Base-by-base conservation (phyloP, 1,140 invertebrate species). In the Galleria mellonella region DNA sequence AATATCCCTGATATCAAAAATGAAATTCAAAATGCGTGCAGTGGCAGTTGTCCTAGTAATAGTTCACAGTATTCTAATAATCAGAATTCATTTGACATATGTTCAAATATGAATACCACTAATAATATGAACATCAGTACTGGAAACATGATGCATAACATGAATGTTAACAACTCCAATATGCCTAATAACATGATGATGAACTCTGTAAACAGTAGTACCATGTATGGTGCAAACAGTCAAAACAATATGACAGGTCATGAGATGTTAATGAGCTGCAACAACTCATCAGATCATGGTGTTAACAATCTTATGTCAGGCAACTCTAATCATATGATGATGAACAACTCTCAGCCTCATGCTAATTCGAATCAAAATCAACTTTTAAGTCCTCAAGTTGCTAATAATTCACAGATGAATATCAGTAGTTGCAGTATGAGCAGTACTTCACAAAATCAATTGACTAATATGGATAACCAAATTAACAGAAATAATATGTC, bases 1-100 rank as follows among this genome's bases (percentile, higher is more conserved):
- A 85, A 78, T 40, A 85, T 83, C 52, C 77, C 79, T 6, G 82
- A 85, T 40, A 85, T 85, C 11, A 85, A 85, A 60, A 85, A 79
- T 60, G 82, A 85, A 37, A 76, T 85, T 1, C 78, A 79, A 58
- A 78, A 68, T 51, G 72, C 75, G 0, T 85, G 82, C 38, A 70
- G 77, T 43, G 79, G 75, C 0, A 82, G 72, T 38, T 85, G 82
- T 31, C 66, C 78, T 9, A 83, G 72, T 43, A 82, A 68, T 40
- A 65, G 43, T 32, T 37, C 65, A 9, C 75, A 73, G 36, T 85
- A 77, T 52, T 40, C 67, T 17, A 79, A 59, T 48, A 83, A 62
- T 51, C 79, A 81, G 41, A 58, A 62, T 28, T 50, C 71, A 10
- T 78, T 82, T 62, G 82, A 85, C 43, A 71, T 85, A 42, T 82